These are phyloP conservation scores for Lepus townsendii DNA, from an alignment of 2,797 vertebrate genomes.

Conservation along the genomic window DNA sequence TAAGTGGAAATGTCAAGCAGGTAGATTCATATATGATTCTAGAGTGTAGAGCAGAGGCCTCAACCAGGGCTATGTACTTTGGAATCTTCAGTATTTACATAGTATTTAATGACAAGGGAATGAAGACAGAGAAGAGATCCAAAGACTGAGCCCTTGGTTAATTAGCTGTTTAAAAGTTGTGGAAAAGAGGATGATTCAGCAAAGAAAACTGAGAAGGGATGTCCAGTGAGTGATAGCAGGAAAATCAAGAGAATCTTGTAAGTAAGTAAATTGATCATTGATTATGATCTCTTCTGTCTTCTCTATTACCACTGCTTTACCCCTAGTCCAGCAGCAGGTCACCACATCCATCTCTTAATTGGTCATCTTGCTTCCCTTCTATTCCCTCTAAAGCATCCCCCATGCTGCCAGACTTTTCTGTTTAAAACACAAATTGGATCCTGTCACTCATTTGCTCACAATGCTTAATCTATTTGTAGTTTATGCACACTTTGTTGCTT, in stretches of 20 bases:
- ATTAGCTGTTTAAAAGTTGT: slow-evolving; percentile 4
- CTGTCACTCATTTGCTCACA: slow-evolving; percentile 33
- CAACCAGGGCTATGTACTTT: not conserved
- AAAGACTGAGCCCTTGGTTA: slow-evolving; percentile 14
- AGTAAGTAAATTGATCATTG: slow-evolving; percentile 40
- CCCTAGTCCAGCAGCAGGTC: slow-evolving; percentile 12
- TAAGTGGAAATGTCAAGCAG: slow-evolving; percentile 24
- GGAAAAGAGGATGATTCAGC: not conserved
- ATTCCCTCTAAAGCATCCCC: not conserved
- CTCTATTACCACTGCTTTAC: not conserved
- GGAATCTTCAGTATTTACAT: not conserved
- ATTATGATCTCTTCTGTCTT: slow-evolving; percentile 11
- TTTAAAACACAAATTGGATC: slow-evolving; percentile 59
- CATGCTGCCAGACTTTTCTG: slow-evolving; percentile 36
- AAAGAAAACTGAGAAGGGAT: slow-evolving; percentile 45
- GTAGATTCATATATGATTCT: not conserved
- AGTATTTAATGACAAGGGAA: slow-evolving; percentile 25
- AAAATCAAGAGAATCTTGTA: slow-evolving; percentile 61
- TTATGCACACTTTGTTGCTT: slow-evolving; percentile 34
- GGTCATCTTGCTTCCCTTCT: slow-evolving; percentile 6
- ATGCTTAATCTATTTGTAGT: slow-evolving; percentile 33
- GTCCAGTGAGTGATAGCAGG: not conserved
- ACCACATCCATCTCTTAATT: slow-evolving; percentile 26
- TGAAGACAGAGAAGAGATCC: not conserved
- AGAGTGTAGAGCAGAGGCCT: slow-evolving; percentile 21